Conservation (phyloP, 1,140 invertebrate genomes). For the Brachionus rubens region DNA sequence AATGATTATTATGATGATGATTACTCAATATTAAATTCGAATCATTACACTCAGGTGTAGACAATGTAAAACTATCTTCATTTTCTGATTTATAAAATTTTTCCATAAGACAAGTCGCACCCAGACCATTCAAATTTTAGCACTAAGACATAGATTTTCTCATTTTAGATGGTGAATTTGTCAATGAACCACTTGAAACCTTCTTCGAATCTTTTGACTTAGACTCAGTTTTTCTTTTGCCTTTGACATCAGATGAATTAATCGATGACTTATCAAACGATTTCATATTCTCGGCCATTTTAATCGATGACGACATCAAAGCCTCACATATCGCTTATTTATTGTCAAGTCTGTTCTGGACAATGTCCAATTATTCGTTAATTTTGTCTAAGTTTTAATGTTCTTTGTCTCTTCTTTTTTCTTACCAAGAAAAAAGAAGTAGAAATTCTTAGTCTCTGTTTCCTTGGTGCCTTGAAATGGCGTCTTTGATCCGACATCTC, state of each 20-base stretch:
- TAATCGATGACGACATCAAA: conserved; percentile 21
- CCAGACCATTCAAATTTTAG: conserved; percentile 11
- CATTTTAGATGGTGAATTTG: conserved; percentile 38
- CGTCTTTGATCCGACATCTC: background rate
- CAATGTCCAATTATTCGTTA: conserved; percentile 25
- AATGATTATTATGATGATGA: background rate
- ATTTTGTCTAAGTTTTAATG: conserved; percentile 34
- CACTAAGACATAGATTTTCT: conserved; percentile 34
- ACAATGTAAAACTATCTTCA: conserved; percentile 24
- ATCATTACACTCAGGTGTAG: conserved; percentile 27
- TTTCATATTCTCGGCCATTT: conserved; percentile 39
- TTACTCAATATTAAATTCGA: background rate
- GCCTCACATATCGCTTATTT: conserved; percentile 2
- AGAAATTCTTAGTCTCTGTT: background rate
- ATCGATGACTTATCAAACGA: no score
- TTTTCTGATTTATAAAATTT: conserved; percentile 23
- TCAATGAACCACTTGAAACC: conserved; percentile 28
- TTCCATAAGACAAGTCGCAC: conserved; percentile 14
- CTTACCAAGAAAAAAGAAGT: no score
- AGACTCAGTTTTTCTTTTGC: background rate
- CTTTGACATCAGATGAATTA: conserved; percentile 12
- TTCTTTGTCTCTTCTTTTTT: background rate
- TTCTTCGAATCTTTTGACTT: no score
- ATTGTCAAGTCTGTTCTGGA: background rate
- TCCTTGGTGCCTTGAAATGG: background rate